Percentiles rank a stretch among this genome's conserved stretches.
phyloP scores from a whole-genome alignment of 1,140 invertebrate species.

The Cecropterus lyciades region DNA sequence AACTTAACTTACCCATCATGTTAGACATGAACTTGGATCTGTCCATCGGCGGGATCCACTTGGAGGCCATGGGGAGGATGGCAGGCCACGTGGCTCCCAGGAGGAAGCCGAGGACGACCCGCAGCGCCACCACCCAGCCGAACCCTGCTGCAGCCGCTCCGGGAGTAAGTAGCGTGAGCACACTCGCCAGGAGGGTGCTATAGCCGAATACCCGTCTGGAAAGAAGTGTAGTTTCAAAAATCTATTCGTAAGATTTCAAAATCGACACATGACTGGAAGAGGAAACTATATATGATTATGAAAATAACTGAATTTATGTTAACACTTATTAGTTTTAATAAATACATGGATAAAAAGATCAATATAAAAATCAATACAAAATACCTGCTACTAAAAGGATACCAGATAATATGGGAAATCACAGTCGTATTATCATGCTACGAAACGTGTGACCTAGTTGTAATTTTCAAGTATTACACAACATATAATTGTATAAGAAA shows the following conservation, averaged over 20 bases:
- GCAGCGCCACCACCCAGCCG: conserved; percentile 85
- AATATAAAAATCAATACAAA: too few relatives aligned
- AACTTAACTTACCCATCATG: conserved; percentile 90
- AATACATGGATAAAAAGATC: too few relatives aligned
- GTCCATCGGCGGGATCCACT: conserved; percentile 96
- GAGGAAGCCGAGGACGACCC: conserved; percentile 90
- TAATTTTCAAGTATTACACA: too few relatives aligned
- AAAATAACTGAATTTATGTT: too few relatives aligned
- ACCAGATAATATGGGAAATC: too few relatives aligned
- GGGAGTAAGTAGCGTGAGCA: conserved; percentile 93
- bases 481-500: too few relatives aligned
- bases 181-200: conserved; percentile 92
- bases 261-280: too few relatives aligned
- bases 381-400: too few relatives aligned
- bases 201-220: conserved; percentile 90
- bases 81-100: conserved; percentile 95
- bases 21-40: conserved; percentile 94
- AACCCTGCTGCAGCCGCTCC: conserved; percentile 87
- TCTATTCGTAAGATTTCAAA: not conserved
- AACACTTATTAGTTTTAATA: too few relatives aligned
- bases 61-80: conserved; percentile 94
- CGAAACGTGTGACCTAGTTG: too few relatives aligned
- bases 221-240: conserved; percentile 20
- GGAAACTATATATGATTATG: too few relatives aligned
- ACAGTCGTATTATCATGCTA: too few relatives aligned